Evolutionary conservation across 2,888 invertebrate genomes (phyloP).

Genomic region (Phengaris alcon): DNA sequence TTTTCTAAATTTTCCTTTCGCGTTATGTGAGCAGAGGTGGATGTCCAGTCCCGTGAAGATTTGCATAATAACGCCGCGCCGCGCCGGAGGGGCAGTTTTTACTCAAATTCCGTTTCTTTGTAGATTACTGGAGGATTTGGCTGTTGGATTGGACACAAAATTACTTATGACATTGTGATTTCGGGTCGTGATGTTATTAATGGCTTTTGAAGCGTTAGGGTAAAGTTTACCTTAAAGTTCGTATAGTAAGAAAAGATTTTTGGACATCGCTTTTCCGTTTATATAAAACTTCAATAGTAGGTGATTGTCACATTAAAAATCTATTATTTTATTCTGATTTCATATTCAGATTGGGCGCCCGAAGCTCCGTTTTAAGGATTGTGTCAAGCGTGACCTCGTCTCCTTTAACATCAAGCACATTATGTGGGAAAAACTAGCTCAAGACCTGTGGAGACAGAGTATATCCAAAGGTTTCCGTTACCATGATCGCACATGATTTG

Average conservation of each 20-base stretch:
- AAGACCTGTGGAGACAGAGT: too few species aligned
- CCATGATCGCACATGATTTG: too few species aligned
- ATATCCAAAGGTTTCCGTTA: too few species aligned
- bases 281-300: too few species aligned
- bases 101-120: slow-evolving; percentile 59
- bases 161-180: slow-evolving; percentile 42
- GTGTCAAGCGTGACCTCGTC: too few species aligned
- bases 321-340: too few species aligned
- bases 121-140: slow-evolving; percentile 46
- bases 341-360: too few species aligned
- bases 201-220: slow-evolving; percentile 6
- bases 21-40: slow-evolving; percentile 38
- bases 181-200: slow-evolving; percentile 22
- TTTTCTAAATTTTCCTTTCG: neutral
- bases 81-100: slow-evolving; percentile 53
- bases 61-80: slow-evolving; percentile 64
- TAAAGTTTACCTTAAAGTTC: neutral
- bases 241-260: neutral
- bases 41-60: slow-evolving; percentile 50
- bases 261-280: too few species aligned
- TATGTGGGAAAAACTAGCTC: too few species aligned
- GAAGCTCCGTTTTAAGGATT: too few species aligned
- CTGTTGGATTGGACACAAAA: slow-evolving; percentile 43
- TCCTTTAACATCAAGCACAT: too few species aligned
- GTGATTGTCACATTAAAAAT: too few species aligned